A percentile compares a stretch with the other conserved stretches of the same genome.
Conservation (phyloP, 2,888 invertebrate species). For the Andrena bicolor region DNA sequence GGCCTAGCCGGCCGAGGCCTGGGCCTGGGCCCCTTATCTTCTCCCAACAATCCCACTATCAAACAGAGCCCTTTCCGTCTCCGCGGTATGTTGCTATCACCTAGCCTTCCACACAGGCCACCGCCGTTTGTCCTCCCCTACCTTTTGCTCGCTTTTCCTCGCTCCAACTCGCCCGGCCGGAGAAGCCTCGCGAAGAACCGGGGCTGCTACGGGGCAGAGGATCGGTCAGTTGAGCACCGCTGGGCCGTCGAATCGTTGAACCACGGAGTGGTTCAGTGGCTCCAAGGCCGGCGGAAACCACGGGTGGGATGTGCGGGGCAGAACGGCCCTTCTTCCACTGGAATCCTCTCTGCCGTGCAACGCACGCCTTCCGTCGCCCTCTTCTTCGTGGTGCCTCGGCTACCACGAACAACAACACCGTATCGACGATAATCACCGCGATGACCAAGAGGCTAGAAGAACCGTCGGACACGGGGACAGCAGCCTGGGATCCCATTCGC, state of each 20-base stretch:
- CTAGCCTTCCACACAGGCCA: slow-evolving; percentile 10
- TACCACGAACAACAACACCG: slow-evolving; percentile 53
- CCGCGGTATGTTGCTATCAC: slow-evolving; percentile 30
- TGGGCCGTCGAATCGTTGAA: slow-evolving; percentile 84
- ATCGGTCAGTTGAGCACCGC: slow-evolving; percentile 80
- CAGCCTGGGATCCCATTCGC: not conserved
- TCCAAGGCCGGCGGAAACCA: slow-evolving; percentile 85
- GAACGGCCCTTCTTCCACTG: slow-evolving; percentile 76
- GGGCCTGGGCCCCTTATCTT: slow-evolving; percentile 58
- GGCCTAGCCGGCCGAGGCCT: slow-evolving; percentile 42
- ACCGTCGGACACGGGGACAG: not conserved
- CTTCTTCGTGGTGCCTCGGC: slow-evolving; percentile 55
- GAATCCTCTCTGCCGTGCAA: slow-evolving; percentile 72
- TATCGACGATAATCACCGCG: slow-evolving; percentile 48
- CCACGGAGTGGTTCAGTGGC: slow-evolving; percentile 85
- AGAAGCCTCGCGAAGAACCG: not conserved
- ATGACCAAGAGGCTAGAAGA: not conserved
- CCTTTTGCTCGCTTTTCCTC: not conserved
- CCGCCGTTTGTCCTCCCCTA: not conserved
- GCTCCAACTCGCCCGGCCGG: not conserved
- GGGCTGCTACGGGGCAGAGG: not conserved
- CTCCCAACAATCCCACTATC: slow-evolving; percentile 64
- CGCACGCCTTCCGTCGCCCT: slow-evolving; percentile 70
- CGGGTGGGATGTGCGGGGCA: slow-evolving; percentile 82
- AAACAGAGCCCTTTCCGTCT: slow-evolving; percentile 42